Base-by-base conservation (phyloP, 2,113 vertebrate species). In the Brachyhypopomus gauderio region DNA sequence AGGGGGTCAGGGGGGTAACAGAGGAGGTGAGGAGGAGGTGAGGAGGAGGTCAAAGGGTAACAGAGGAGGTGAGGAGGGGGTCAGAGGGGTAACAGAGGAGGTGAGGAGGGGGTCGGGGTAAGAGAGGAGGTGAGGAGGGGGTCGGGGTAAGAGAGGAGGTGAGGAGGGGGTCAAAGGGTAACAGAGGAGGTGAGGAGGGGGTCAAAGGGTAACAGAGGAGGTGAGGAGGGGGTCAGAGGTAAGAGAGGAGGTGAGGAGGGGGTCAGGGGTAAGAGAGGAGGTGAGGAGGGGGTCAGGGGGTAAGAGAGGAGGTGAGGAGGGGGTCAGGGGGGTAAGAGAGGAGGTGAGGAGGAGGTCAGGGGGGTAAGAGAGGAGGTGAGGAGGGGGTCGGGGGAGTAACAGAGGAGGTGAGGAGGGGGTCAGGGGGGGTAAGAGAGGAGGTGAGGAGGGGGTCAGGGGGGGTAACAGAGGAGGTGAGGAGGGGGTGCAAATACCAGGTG, bases 31-130 rank as follows among this genome's bases (percentile, higher is more conserved):
- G 17, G 38, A 56, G 22, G 70, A 73, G 77, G 83, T 75, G 81
- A 75, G 78, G 38, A 86, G 75, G 19, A 14, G 45, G 45, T n/a
- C n/a, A n/a, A n/a, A n/a, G n/a, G n/a, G n/a, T n/a, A n/a, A n/a
- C n/a, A n/a, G n/a, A n/a, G n/a, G n/a, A n/a, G n/a, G n/a, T n/a
- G n/a, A 45, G 41, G 41, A 45, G 41, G 41, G 7, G 41, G 41
- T 6, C 41, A 45, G 41, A 6, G 45, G 45, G 8, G 45, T 52
- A 8, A 52, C 45, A 17, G 38, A 56, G 22, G 70, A 73, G 77
- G 83, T 75, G 81, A 75, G 78, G 38, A 86, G 75, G 19, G 12
- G 45, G 45, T n/a, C n/a, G n/a, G n/a, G n/a, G n/a, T n/a, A n/a
- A n/a, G n/a, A n/a, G n/a, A n/a, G n/a, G n/a, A n/a, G n/a, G n/a